phyloP scores from a whole-genome alignment of 2,797 vertebrate species.

The Cyprinella venusta region DNA sequence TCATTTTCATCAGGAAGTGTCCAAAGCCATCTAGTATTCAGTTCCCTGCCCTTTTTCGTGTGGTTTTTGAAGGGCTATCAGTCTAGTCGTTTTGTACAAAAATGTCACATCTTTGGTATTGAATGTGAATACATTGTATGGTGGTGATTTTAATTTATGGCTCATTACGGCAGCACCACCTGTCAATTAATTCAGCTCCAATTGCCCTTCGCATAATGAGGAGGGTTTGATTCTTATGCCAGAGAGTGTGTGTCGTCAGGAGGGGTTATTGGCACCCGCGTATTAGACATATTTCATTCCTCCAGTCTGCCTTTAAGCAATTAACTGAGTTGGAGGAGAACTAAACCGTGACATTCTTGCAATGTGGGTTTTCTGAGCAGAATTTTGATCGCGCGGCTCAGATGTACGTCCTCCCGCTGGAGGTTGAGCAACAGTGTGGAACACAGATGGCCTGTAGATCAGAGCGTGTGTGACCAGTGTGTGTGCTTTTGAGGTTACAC shows the following conservation, averaged over 20 bases:
- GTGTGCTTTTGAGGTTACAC: background rate
- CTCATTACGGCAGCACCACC: slow-evolving; percentile 10
- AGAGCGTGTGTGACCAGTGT: background rate
- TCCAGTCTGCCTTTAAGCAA: slow-evolving; percentile 27
- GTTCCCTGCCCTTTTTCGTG: background rate
- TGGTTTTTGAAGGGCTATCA: slow-evolving; percentile 8
- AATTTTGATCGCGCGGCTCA: slow-evolving; percentile 42
- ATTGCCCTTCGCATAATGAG: slow-evolving; percentile 14
- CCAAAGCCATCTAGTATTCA: background rate
- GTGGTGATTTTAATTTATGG: slow-evolving; percentile 13
- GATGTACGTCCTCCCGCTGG: slow-evolving; percentile 36
- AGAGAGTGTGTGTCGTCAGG: background rate
- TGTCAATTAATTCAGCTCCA: slow-evolving; percentile 34
- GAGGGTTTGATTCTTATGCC: slow-evolving; percentile 14
- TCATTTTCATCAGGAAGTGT: background rate
- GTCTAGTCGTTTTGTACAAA: background rate
- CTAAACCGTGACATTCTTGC: slow-evolving; percentile 42
- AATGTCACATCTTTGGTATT: slow-evolving; percentile 29
- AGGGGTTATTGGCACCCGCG: background rate
- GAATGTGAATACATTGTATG: background rate
- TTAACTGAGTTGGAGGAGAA: slow-evolving; percentile 42
- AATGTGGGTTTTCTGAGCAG: slow-evolving; percentile 41
- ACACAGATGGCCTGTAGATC: slow-evolving; percentile 55
- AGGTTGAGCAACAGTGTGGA: slow-evolving; percentile 50
- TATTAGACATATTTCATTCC: slow-evolving; percentile 23